phyloP scores from a whole-genome alignment of 2,888 invertebrate genomes.

The Cylloceria caligata region DNA sequence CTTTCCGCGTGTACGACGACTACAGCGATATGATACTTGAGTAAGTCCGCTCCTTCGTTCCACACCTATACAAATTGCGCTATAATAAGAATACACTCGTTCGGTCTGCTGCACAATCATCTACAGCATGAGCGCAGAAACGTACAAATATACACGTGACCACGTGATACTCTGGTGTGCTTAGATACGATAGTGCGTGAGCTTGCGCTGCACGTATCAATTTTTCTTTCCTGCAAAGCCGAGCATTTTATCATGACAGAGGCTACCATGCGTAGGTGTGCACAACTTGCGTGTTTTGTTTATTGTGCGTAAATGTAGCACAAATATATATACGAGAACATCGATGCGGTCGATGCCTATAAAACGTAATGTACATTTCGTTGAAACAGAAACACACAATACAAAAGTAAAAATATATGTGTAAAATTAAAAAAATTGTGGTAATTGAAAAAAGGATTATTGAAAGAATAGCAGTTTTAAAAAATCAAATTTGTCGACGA shows the following conservation, averaged over 20 bases:
- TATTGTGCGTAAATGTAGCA: neutral
- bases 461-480: neutral
- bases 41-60: slow-evolving; percentile 25
- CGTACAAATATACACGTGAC: neutral
- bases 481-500: neutral
- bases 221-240: slow-evolving; percentile 42
- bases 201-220: slow-evolving; percentile 19
- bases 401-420: neutral
- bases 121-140: slow-evolving; percentile 2
- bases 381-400: neutral
- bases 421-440: neutral
- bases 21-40: slow-evolving; percentile 1
- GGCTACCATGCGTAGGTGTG: slow-evolving; percentile 21
- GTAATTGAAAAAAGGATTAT: neutral
- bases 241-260: slow-evolving; percentile 33
- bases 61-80: slow-evolving; percentile 36
- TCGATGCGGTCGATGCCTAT: neutral
- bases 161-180: neutral
- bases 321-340: neutral
- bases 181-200: slow-evolving; percentile 36
- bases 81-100: slow-evolving; percentile 18
- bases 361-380: neutral
- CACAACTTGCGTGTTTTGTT: slow-evolving; percentile 9
- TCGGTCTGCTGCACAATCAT: slow-evolving; percentile 23
- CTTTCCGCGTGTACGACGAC: slow-evolving; percentile 21